A percentile compares a stretch with the other conserved stretches of the same genome.
Evolutionary conservation across 2,113 vertebrate genomes (phyloP).

Genomic region (Daphoenositta chrysoptera): DNA sequence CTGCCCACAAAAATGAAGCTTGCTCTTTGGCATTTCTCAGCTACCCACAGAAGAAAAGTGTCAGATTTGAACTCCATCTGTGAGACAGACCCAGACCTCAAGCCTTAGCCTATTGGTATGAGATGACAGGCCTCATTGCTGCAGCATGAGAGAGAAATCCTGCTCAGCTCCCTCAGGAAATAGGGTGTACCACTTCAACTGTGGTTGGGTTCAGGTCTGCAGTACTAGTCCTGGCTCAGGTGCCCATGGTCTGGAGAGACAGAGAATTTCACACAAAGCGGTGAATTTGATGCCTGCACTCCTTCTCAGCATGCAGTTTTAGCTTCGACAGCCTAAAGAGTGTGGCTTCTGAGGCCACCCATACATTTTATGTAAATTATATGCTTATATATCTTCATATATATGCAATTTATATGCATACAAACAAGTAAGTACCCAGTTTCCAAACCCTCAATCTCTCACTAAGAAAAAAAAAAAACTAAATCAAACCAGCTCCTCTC

Average conservation of each 20-base stretch:
- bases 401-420: not conserved
- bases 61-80: not conserved
- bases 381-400: not conserved
- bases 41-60: not conserved
- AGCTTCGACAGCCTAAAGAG: not conserved
- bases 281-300: not conserved
- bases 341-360: not conserved
- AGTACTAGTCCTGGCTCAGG: not conserved
- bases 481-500: not conserved
- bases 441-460: not conserved
- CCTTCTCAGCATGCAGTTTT: not conserved
- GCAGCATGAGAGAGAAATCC: not conserved
- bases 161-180: not conserved
- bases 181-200: accelerated
- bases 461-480: not conserved
- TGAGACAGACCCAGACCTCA: not conserved
- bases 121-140: not conserved
- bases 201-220: not conserved
- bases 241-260: not conserved
- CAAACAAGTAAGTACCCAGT: not conserved
- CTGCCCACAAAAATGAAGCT: not conserved
- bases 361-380: not conserved
- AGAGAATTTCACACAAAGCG: not conserved
- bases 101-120: not conserved
- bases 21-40: not conserved